Evolutionary conservation across 2,888 invertebrate species (phyloP).

Genomic region (Siphonodentalium dalli): DNA sequence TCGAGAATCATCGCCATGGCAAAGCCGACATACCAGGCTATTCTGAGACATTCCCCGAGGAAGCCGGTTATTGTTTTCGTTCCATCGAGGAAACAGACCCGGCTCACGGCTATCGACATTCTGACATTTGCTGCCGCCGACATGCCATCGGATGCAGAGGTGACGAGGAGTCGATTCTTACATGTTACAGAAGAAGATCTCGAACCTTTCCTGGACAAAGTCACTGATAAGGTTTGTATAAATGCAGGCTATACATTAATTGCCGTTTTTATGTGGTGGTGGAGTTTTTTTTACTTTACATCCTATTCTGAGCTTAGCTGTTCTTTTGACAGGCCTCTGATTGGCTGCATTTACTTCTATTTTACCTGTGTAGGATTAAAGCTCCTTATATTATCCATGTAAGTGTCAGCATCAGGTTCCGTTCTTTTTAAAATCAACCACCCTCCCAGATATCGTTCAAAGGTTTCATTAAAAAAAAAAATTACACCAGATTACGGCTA

Average conservation of each 20-base stretch:
- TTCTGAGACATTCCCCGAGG: conserved; percentile 70
- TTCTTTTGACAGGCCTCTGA: background rate
- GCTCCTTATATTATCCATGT: too few relatives aligned
- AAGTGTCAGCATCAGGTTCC: too few relatives aligned
- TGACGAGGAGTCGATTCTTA: conserved; percentile 85
- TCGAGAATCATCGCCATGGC: conserved; percentile 97
- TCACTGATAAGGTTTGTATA: conserved; percentile 79
- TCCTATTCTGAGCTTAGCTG: background rate
- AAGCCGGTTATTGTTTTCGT: conserved; percentile 65
- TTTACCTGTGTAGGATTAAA: too few relatives aligned
- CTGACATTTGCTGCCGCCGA: conserved; percentile 93
- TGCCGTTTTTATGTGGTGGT: background rate
- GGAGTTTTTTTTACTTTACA: too few relatives aligned
- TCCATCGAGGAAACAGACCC: conserved; percentile 82
- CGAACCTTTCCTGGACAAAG: conserved; percentile 84
- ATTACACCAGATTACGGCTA: too few relatives aligned
- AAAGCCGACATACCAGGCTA: conserved; percentile 94
- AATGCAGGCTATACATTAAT: background rate
- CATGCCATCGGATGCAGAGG: conserved; percentile 77
- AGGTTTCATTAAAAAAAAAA: too few relatives aligned
- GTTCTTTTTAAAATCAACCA: too few relatives aligned
- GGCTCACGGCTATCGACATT: conserved; percentile 94
- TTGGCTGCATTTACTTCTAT: background rate
- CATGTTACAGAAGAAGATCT: conserved; percentile 82
- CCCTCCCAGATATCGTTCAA: too few relatives aligned